Conservation (phyloP, 2,113 vertebrate genomes). For the Ailurus styani region DNA sequence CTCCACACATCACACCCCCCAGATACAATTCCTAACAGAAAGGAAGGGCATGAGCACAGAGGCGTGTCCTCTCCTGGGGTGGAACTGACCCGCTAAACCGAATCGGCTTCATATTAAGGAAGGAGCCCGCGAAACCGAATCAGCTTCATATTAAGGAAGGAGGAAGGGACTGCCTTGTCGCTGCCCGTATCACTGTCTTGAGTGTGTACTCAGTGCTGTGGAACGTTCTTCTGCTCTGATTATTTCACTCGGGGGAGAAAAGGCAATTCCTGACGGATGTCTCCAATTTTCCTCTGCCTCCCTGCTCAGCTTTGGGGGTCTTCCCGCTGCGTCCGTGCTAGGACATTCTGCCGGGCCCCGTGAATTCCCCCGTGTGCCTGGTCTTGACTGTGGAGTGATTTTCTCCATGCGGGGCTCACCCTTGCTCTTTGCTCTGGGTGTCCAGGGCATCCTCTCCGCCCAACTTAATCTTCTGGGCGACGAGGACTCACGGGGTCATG, state of each 20-base stretch:
- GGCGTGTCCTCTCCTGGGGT: too few species aligned
- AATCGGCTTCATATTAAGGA: background rate
- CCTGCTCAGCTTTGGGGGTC: background rate
- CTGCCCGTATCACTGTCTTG: too few species aligned
- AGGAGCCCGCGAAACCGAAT: fast-evolving
- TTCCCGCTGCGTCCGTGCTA: too few species aligned
- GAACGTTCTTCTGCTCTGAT: too few species aligned
- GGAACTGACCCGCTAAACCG: fast-evolving
- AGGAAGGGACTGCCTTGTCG: too few species aligned
- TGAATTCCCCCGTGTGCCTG: background rate
- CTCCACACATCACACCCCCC: fast-evolving
- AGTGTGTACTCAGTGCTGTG: too few species aligned
- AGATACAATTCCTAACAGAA: too few species aligned
- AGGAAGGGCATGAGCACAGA: fast-evolving
- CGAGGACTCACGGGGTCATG: background rate
- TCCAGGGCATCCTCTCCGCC: background rate
- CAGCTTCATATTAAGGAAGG: background rate
- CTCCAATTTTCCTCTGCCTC: background rate
- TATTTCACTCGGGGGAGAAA: background rate
- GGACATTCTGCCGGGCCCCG: background rate
- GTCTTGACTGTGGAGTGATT: background rate
- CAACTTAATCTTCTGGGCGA: background rate
- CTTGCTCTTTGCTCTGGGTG: background rate
- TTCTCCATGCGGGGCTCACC: background rate
- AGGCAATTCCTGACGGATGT: background rate